A percentile compares a stretch with the other conserved stretches of the same genome.
Evolutionary conservation across 1,140 invertebrate species (phyloP).

Genomic region (Dinothrombium tinctorium): DNA sequence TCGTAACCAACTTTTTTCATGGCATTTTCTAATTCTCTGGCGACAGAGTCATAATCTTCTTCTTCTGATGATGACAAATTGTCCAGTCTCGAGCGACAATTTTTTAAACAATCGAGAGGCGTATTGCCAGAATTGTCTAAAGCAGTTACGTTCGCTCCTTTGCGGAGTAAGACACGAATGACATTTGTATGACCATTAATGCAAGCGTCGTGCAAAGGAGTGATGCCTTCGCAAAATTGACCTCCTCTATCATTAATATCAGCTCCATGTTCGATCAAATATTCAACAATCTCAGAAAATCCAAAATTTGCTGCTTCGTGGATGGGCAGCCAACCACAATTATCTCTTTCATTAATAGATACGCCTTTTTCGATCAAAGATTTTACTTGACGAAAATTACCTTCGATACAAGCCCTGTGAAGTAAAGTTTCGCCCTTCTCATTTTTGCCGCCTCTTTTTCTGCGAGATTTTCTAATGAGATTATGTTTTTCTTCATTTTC

Average conservation of each 20-base stretch:
- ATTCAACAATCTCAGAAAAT: conserved; percentile 43
- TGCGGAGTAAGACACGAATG: conserved; percentile 31
- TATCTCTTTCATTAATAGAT: conserved; percentile 55
- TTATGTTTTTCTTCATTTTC: conserved; percentile 19
- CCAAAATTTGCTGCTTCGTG: conserved; percentile 81
- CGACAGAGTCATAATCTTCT: conserved; percentile 16
- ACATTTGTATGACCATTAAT: conserved; percentile 31
- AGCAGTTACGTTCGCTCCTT: conserved; percentile 30
- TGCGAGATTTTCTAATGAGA: conserved; percentile 24
- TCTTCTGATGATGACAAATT: too few relatives aligned
- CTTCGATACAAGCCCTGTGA: conserved; percentile 64
- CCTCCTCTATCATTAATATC: conserved; percentile 65
- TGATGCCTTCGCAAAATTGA: conserved; percentile 41
- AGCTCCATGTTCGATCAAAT: conserved; percentile 54
- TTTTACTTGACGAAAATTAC: conserved; percentile 43
- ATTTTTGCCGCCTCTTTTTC: neutral
- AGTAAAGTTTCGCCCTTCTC: conserved; percentile 62
- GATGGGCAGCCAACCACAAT: conserved; percentile 74
- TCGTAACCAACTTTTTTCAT: conserved; percentile 94
- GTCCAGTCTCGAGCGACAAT: conserved; percentile 23
- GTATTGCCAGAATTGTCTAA: conserved; percentile 27
- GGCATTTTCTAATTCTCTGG: conserved; percentile 37
- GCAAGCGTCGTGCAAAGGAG: conserved; percentile 46
- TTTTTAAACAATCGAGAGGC: conserved; percentile 25
- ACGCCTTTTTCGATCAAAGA: conserved; percentile 51